Percentiles rank a stretch among this genome's conserved stretches.
Conservation (phyloP, 2,797 vertebrate genomes). For the Labroides dimidiatus region DNA sequence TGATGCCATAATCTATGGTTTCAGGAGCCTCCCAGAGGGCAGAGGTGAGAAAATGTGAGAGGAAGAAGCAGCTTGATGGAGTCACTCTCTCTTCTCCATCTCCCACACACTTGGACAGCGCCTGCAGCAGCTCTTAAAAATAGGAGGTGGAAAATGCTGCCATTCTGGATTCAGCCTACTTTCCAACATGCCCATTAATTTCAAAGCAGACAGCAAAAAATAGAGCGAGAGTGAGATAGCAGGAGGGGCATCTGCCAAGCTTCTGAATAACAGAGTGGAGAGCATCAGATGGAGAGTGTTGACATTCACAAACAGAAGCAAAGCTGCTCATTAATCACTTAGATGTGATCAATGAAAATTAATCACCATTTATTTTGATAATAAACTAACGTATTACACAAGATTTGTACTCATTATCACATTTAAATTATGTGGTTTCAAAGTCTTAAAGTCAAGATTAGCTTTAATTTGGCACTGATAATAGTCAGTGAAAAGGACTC, state of each 20-base stretch:
- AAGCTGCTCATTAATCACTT: not conserved
- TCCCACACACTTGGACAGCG: conserved; percentile 63
- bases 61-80: conserved; percentile 59
- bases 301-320: conserved; percentile 47
- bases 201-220: conserved; percentile 83
- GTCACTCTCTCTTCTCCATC: conserved; percentile 43
- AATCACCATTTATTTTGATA: not conserved
- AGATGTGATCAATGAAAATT: not conserved
- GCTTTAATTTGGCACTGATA: too few relatives aligned
- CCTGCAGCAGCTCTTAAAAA: conserved; percentile 73
- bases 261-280: conserved; percentile 67
- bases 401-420: not conserved
- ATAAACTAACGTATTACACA: not conserved
- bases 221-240: conserved; percentile 40
- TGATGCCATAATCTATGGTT: conserved; percentile 40
- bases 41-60: conserved; percentile 57
- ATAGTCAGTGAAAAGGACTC: too few relatives aligned
- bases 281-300: conserved; percentile 36
- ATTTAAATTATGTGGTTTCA: not conserved
- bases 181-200: conserved; percentile 83
- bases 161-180: conserved; percentile 85
- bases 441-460: not conserved
- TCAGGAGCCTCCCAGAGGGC: conserved; percentile 35
- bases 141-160: conserved; percentile 72
- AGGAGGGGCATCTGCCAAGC: conserved; percentile 64